These are phyloP conservation scores for Fabriciana adippe DNA, from an alignment of 2,888 invertebrate genomes.

Conservation along the genomic window DNA sequence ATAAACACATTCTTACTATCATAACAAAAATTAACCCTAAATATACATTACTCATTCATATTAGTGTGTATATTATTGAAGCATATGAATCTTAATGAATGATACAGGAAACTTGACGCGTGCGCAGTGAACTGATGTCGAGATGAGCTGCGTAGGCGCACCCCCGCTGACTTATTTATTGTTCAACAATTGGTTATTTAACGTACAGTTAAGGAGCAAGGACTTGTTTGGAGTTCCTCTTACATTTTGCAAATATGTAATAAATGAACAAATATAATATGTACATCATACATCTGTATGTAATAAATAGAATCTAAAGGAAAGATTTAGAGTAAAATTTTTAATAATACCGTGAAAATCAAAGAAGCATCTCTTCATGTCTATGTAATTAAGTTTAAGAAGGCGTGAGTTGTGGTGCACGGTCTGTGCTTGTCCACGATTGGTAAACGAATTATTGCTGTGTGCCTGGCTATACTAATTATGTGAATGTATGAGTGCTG, in stretches of 20 bases:
- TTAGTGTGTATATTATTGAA: conserved; percentile 6
- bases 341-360: not conserved
- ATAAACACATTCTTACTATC: too few relatives aligned
- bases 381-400: conserved; percentile 43
- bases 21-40: too few relatives aligned
- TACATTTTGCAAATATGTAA: not conserved
- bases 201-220: conserved; percentile 47
- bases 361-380: conserved; percentile 8
- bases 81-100: conserved; percentile 48
- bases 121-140: conserved; percentile 72
- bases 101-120: conserved; percentile 73
- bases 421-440: conserved; percentile 61
- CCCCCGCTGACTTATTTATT: conserved; percentile 65
- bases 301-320: not conserved
- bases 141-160: conserved; percentile 77
- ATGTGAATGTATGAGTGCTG: conserved; percentile 66
- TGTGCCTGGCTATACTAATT: conserved; percentile 56
- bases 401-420: conserved; percentile 64
- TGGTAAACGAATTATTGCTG: conserved; percentile 62
- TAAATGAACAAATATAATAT: conserved; percentile 3
- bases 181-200: conserved; percentile 62
- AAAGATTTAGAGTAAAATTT: not conserved
- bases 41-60: too few relatives aligned
- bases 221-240: conserved; percentile 34
- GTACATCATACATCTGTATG: not conserved